Evolutionary conservation across 2,888 invertebrate genomes (phyloP), one percentile per base, ranked within the genome.

Genomic region (Drosophila tripunctata): DNA sequence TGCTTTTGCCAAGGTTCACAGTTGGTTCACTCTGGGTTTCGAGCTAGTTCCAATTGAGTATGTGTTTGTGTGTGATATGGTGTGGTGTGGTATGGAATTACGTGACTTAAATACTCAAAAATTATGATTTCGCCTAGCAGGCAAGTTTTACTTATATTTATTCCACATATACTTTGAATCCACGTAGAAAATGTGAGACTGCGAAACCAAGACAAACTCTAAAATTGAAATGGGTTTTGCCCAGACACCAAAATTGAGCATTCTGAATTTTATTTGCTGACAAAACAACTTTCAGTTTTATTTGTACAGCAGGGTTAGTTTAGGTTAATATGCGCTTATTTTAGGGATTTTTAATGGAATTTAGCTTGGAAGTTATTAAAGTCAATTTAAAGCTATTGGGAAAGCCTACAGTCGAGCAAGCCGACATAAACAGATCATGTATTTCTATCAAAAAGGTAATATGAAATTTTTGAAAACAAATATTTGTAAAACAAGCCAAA

Each of bases 41-140:
- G 60, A 57, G 51, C 58, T 62, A 22, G 41, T 41, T 41, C 24
- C 43, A 22, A 27, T 6, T 6, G 14, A 1, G 14, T 22, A 8
- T 14, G 8, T 7, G 56, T 33, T 35, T 68, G 36, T 44, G 43
- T 61, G 52, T 61, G 21, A 3, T n/a, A n/a, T n/a, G n/a, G 21
- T 41, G n/a, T 12, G 12, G 50, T 57, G 64, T 31, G 60, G 63
- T 55, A 40, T 67, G 30, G 65, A 40, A 67, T 77, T 81, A 81
- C 81, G 81, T 81, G 81, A 81, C 81, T 81, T 81, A 85, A 85
- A 85, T 81, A 61, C 79, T 74, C 68, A 81, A 81, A 81, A 81
- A 79, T 85, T 79, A 82, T 79, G 79, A 78, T 74, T 84, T 78
- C 44, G 85, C 81, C 55, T 71, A 50, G 67, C 76, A 67, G 75